phyloP scores from a whole-genome alignment of 1,140 invertebrate genomes.

The Stenopsyche tienmushanensis region DNA sequence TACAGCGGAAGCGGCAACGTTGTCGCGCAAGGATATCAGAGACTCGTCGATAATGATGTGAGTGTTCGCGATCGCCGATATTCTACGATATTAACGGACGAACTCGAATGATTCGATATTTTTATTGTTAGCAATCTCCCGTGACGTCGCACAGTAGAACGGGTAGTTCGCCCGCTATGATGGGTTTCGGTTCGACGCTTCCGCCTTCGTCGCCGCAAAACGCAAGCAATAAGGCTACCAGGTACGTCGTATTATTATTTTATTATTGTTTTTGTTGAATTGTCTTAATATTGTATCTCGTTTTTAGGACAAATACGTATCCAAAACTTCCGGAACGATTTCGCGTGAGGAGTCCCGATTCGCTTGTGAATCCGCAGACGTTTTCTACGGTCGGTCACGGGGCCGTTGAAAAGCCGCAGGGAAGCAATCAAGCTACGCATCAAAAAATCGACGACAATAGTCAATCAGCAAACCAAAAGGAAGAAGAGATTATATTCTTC shows the following conservation, averaged over 20 bases:
- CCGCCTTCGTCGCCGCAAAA: conserved; percentile 40
- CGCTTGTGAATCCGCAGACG: conserved; percentile 24
- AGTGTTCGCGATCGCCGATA: no score
- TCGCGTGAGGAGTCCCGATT: conserved; percentile 54
- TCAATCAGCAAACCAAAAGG: conserved; percentile 39
- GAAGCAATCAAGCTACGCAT: neutral
- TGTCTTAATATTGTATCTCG: neutral
- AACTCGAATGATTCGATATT: no score
- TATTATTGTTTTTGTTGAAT: no score
- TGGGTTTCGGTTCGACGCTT: conserved; percentile 47
- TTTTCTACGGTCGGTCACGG: conserved; percentile 40
- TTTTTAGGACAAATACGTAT: conserved; percentile 59
- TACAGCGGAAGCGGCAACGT: conserved; percentile 45
- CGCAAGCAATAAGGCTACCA: conserved; percentile 51
- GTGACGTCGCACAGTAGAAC: conserved; percentile 53
- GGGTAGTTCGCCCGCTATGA: conserved; percentile 51
- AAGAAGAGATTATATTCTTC: conserved; percentile 54
- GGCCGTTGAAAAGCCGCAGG: conserved; percentile 23
- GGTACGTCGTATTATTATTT: conserved; percentile 42
- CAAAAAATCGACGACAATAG: conserved; percentile 19
- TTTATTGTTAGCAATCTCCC: conserved; percentile 35
- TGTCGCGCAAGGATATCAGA: conserved; percentile 34
- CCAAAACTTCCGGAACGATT: conserved; percentile 65
- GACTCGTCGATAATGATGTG: conserved; percentile 40
- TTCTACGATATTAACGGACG: no score